phyloP scores from a whole-genome alignment of 2,888 invertebrate genomes.

The Lasioglossum lativentre region DNA sequence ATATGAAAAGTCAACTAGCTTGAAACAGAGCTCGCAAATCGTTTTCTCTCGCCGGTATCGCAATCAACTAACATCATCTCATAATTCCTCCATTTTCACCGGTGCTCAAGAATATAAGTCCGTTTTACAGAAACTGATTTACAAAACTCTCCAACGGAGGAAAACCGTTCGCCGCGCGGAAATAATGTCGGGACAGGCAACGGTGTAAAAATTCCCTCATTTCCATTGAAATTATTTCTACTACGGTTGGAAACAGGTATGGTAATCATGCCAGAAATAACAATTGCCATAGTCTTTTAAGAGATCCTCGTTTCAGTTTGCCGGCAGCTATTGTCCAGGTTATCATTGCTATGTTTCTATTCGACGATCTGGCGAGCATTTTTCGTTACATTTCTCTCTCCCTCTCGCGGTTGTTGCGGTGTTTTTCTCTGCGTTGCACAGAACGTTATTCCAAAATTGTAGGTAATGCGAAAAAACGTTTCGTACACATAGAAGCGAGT shows the following conservation, averaged over 20 bases:
- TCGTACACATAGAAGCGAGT: no score
- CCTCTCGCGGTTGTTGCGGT: neutral
- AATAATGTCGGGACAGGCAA: neutral
- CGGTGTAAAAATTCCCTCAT: slow-evolving; percentile 32
- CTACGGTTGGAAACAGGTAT: slow-evolving; percentile 14
- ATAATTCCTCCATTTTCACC: neutral
- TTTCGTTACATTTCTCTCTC: neutral
- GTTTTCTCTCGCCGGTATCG: neutral
- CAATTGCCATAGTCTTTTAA: slow-evolving; percentile 23
- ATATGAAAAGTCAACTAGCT: neutral
- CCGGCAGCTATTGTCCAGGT: neutral
- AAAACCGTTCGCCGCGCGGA: neutral
- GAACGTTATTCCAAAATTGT: neutral
- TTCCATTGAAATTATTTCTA: slow-evolving; percentile 27
- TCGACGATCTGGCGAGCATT: neutral
- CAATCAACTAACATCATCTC: neutral
- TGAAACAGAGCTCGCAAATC: neutral
- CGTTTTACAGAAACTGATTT: slow-evolving; percentile 12
- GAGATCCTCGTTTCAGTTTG: slow-evolving; percentile 24
- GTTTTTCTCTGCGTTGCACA: neutral
- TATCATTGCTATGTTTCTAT: neutral
- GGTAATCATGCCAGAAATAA: slow-evolving; percentile 18
- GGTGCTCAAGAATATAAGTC: neutral
- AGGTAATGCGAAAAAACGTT: no score
- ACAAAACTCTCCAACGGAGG: neutral